Percentiles rank a stretch among this genome's conserved stretches.
phyloP scores from a whole-genome alignment of 2,888 invertebrate species.

The Heteromyza rotundicornis region DNA sequence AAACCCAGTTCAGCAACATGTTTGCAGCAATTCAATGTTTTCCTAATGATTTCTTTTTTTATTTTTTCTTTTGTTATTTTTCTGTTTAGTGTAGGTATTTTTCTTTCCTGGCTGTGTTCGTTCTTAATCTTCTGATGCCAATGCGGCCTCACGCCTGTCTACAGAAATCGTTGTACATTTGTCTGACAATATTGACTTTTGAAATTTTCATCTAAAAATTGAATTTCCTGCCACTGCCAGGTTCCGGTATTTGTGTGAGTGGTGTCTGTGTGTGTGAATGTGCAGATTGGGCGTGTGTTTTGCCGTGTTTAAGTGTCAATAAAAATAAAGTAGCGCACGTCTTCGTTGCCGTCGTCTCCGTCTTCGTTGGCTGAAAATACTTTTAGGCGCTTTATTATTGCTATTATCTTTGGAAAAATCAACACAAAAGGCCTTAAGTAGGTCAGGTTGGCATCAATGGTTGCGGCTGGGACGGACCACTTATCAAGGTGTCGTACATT shows the following conservation, averaged over 20 bases:
- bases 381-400: neutral
- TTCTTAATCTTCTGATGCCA: too few relatives aligned
- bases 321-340: conserved; percentile 21
- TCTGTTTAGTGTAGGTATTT: too few relatives aligned
- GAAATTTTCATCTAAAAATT: conserved; percentile 22
- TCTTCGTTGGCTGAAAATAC: too few relatives aligned
- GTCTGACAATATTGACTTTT: conserved; percentile 26
- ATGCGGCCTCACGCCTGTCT: too few relatives aligned
- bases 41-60: neutral
- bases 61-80: too few relatives aligned
- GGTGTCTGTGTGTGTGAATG: conserved; percentile 15
- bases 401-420: neutral
- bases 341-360: too few relatives aligned
- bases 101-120: conserved; percentile 4
- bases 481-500: neutral
- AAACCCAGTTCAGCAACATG: neutral
- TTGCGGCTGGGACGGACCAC: neutral
- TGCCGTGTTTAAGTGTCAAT: conserved; percentile 9
- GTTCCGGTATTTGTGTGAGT: conserved; percentile 24
- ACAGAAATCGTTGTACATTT: conserved; percentile 7
- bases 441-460: neutral
- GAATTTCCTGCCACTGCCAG: conserved; percentile 32
- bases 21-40: conserved; percentile 4
- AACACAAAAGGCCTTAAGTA: neutral
- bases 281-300: conserved; percentile 41